phyloP scores from a whole-genome alignment of 2,797 vertebrate species.

The Caiman crocodilus region DNA sequence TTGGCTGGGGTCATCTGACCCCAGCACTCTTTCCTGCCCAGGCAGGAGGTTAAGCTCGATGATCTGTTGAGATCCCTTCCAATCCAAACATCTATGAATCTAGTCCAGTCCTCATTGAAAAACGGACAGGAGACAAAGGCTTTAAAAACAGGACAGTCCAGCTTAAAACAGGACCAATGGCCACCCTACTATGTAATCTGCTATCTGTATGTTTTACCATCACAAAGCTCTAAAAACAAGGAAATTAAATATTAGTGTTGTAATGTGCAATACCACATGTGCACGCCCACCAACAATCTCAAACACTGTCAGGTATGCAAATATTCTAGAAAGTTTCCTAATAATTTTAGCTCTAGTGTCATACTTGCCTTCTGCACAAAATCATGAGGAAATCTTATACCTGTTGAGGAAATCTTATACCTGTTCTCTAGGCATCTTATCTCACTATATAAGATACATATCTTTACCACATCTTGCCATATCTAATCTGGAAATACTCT shows the following conservation, averaged over 20 bases:
- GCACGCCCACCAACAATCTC: too few species aligned
- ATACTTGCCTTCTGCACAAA: neutral
- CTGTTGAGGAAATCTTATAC: neutral
- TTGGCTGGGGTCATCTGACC: too few species aligned
- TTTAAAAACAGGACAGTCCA: too few species aligned
- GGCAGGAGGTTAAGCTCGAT: too few species aligned
- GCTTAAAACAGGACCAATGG: too few species aligned
- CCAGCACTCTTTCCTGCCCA: too few species aligned
- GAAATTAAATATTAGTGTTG: neutral
- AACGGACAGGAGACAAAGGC: too few species aligned
- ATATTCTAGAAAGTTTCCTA: neutral
- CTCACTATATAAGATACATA: neutral
- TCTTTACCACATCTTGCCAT: neutral
- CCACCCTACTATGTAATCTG: too few species aligned
- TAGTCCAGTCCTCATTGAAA: too few species aligned
- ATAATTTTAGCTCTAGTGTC: neutral
- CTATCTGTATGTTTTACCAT: neutral
- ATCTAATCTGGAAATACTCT: neutral
- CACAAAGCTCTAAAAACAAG: neutral
- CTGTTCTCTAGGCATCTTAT: neutral
- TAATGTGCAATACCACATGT: neutral
- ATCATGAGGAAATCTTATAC: neutral
- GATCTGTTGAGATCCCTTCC: too few species aligned
- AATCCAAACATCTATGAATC: too few species aligned
- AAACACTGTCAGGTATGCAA: too few species aligned